Conservation (phyloP, 2,888 invertebrate genomes). For the Lepidonotus clava region DNA sequence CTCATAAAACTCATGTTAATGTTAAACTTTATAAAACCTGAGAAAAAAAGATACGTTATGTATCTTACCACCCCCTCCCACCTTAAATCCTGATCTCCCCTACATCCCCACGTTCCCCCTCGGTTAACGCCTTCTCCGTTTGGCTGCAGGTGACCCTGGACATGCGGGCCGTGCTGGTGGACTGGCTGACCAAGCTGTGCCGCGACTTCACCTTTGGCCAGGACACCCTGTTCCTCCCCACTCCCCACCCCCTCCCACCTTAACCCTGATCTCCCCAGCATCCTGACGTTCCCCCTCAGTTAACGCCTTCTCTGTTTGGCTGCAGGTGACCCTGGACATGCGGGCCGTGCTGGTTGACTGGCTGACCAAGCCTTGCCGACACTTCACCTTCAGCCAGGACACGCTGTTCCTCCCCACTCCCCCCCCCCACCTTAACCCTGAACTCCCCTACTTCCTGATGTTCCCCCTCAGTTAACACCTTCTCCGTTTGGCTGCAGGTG, state of each 20-base stretch:
- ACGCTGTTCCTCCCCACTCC: conserved; percentile 71
- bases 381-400: conserved; percentile 67
- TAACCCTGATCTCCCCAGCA: no score
- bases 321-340: conserved; percentile 69
- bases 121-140: background rate
- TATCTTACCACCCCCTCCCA: no score
- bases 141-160: conserved; percentile 67
- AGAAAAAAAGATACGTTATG: no score
- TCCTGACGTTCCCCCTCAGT: no score
- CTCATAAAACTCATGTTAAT: no score
- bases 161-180: conserved; percentile 69
- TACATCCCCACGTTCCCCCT: no score
- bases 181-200: conserved; percentile 70
- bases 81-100: no score
- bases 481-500: conserved; percentile 66
- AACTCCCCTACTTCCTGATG: no score
- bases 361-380: conserved; percentile 69
- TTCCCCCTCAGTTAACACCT: no score
- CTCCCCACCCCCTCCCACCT: no score
- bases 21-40: no score
- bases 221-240: conserved; percentile 71
- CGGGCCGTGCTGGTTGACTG: conserved; percentile 70
- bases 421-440: no score
- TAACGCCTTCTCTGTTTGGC: background rate
- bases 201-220: conserved; percentile 67